Evolutionary conservation across 1,140 invertebrate genomes (phyloP), one percentile per base, ranked within the genome.

Genomic region (Drosophila arizonae): DNA sequence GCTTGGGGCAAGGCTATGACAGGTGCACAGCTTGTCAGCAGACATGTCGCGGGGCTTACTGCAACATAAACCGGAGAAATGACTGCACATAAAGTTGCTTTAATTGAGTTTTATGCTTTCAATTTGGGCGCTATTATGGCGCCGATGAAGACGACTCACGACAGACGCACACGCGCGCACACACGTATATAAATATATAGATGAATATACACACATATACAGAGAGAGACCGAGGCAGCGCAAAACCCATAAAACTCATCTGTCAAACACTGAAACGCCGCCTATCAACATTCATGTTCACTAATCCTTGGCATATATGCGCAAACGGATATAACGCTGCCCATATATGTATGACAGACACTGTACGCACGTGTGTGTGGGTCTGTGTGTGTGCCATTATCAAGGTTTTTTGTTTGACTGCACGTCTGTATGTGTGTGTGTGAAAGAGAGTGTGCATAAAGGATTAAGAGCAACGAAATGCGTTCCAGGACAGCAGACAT

Each of bases 241-340:
- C 71, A 79, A 82, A 79, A 79, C 79, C 76, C 76, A 82, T 82
- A 82, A 82, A 82, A 82, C 80, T 82, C 80, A 82, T 82, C 80
- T 82, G 80, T 82, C 80, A 82, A 82, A 82, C 79, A 82, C 76
- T 82, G 80, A 82, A 79, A 82, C 75, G 79, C 72, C 64, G 79
- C 80, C 80, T 82, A 82, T 82, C 80, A 82, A 82, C 80, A 82
- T 82, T 82, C 79, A 82, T 82, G 79, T 82, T 82, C 80, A 82
- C 79, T 82, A 82, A 82, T 82, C 80, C 80, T 71, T 82, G 79
- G 76, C 80, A 82, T 82, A 82, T 82, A 82, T 82, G 80, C 80
- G 80, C 80, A 82, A 82, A 84, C 79, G 80, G 79, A 82, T 82
- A 84, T 82, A 80, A 62, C 61, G 55, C 52, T 52, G 65, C 61